Conservation (phyloP, 92 coral and sea anemone species). For the Epizoanthus fatuus region DNA sequence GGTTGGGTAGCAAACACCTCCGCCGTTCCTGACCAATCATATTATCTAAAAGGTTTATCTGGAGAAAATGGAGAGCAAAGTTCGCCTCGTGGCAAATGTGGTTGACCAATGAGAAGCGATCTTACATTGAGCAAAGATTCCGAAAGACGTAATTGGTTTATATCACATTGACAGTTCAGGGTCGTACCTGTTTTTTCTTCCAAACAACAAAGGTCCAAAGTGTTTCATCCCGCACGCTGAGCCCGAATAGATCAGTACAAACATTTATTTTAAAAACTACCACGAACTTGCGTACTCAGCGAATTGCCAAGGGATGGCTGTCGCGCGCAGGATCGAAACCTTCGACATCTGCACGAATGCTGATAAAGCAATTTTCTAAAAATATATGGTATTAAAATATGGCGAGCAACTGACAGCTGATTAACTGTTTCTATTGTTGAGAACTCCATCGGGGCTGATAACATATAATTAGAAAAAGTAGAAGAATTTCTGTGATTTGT, state of each 20-base stretch:
- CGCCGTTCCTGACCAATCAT: neutral
- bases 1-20: neutral
- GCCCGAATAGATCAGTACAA: neutral
- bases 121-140: neutral
- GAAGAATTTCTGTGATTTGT: neutral
- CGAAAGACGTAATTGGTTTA: no score
- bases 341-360: neutral
- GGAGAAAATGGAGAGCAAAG: conserved; percentile 38
- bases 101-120: neutral
- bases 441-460: neutral
- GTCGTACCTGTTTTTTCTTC: conserved; percentile 9
- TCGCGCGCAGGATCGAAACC: neutral
- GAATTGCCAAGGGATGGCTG: neutral
- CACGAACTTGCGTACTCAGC: neutral
- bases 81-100: neutral
- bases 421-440: neutral
- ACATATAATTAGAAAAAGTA: neutral
- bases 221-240: neutral
- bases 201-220: neutral
- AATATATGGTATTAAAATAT: neutral
- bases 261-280: neutral
- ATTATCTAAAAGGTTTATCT: neutral
- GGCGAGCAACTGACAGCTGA: neutral
- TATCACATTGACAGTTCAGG: neutral
- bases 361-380: neutral